Conservation (phyloP, 2,797 vertebrate genomes). For the Dromococcyx pavoninus region DNA sequence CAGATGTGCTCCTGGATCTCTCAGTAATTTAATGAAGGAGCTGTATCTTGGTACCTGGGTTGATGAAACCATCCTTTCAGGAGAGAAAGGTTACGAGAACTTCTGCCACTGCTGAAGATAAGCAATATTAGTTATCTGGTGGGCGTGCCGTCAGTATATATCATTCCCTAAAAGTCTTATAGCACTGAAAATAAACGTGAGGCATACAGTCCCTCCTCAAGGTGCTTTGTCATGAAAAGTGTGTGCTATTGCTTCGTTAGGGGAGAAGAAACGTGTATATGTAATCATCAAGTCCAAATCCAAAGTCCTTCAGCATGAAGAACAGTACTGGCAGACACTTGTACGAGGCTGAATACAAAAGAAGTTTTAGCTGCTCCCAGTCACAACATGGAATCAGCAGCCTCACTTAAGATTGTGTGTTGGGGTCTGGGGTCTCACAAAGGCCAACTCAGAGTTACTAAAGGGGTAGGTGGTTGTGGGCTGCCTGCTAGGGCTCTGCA, state of each 20-base stretch:
- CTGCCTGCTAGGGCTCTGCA: background rate
- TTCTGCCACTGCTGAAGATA: background rate
- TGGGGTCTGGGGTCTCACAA: background rate
- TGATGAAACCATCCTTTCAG: background rate
- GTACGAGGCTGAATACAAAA: background rate
- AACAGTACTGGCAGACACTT: background rate
- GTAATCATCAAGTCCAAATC: background rate
- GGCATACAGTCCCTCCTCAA: background rate
- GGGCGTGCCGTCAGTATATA: background rate
- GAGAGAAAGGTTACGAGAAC: background rate
- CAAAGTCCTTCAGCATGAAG: background rate
- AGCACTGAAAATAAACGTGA: background rate
- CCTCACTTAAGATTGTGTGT: background rate
- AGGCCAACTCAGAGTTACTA: background rate
- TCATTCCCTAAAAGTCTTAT: background rate
- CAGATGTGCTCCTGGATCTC: background rate
- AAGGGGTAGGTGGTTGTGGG: background rate
- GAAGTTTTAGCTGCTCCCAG: background rate
- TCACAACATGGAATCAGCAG: background rate
- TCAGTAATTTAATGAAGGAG: background rate
- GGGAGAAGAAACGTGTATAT: background rate
- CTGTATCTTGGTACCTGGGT: background rate
- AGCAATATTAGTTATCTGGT: background rate
- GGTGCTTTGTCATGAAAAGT: background rate
- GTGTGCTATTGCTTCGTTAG: background rate